Percentiles rank a stretch among this genome's conserved stretches.
Conservation (phyloP, 2,888 invertebrate species). For the Nipponacmea schrenckii region DNA sequence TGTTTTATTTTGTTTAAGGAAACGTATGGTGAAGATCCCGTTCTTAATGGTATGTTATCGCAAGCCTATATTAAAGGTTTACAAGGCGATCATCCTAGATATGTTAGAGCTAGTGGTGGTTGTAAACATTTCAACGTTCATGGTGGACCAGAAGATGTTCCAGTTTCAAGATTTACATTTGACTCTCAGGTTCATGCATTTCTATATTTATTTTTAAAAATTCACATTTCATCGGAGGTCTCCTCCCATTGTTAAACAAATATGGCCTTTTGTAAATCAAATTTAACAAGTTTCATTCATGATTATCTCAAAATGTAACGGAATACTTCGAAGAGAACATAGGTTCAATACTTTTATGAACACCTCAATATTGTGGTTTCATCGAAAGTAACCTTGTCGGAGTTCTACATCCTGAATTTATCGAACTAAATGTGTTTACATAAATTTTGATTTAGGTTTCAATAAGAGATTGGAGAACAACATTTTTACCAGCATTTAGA, state of each 20-base stretch:
- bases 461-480: constrained; percentile 56
- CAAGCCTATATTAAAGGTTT: constrained; percentile 52
- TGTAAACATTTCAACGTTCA: constrained; percentile 63
- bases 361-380: too few species aligned
- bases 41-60: constrained; percentile 49
- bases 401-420: too few species aligned
- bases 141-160: constrained; percentile 55
- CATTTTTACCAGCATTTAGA: constrained; percentile 61
- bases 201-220: too few species aligned
- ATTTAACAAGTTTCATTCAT: too few species aligned
- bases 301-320: too few species aligned
- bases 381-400: too few species aligned
- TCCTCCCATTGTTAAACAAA: too few species aligned
- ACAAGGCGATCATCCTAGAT: constrained; percentile 54
- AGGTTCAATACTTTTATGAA: too few species aligned
- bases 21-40: constrained; percentile 64
- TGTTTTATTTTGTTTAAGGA: constrained; percentile 43
- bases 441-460: constrained; percentile 41
- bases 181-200: background rate
- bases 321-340: too few species aligned
- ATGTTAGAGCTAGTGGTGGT: constrained; percentile 57
- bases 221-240: too few species aligned
- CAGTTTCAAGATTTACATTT: background rate
- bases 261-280: too few species aligned
- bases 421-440: too few species aligned